A percentile compares a stretch with the other conserved stretches of the same genome.
phyloP scores from a whole-genome alignment of 1,140 invertebrate genomes.

The Drosophila rhopaloa region DNA sequence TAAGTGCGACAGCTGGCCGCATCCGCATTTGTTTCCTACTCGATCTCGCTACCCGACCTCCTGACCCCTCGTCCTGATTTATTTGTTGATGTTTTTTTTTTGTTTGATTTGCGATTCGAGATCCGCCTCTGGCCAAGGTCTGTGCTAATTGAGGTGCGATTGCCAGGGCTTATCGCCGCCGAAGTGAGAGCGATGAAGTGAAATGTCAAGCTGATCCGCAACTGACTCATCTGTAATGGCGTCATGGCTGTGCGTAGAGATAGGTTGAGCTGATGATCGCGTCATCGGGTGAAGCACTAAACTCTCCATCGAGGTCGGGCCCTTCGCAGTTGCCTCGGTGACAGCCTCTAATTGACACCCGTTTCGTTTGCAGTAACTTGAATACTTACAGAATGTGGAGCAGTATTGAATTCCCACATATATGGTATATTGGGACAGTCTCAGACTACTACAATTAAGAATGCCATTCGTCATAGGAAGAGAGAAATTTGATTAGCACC shows the following conservation, averaged over 20 bases:
- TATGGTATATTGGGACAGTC: neutral
- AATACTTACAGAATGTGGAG: neutral
- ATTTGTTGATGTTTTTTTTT: slow-evolving; percentile 38
- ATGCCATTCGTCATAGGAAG: neutral
- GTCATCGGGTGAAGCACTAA: slow-evolving; percentile 1
- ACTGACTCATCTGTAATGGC: slow-evolving; percentile 52
- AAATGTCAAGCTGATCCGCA: slow-evolving; percentile 32
- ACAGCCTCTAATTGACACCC: slow-evolving; percentile 1
- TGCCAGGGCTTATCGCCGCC: slow-evolving; percentile 12
- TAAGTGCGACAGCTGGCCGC: slow-evolving; percentile 10
- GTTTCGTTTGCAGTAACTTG: neutral
- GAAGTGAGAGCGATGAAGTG: neutral
- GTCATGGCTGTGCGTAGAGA: slow-evolving; percentile 13
- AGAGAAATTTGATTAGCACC: slow-evolving; percentile 1
- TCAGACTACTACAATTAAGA: neutral
- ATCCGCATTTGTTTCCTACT: slow-evolving; percentile 39
- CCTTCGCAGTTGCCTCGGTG: neutral
- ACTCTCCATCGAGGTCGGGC: slow-evolving; percentile 1
- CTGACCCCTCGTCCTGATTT: slow-evolving; percentile 19
- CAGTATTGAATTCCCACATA: neutral
- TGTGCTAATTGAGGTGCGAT: slow-evolving; percentile 37
- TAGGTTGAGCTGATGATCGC: slow-evolving; percentile 3
- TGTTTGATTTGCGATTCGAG: slow-evolving; percentile 15
- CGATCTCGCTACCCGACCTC: slow-evolving; percentile 14
- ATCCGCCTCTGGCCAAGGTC: slow-evolving; percentile 34